Evolutionary conservation across 2,888 invertebrate species (phyloP).

Genomic region (Luperina testacea): DNA sequence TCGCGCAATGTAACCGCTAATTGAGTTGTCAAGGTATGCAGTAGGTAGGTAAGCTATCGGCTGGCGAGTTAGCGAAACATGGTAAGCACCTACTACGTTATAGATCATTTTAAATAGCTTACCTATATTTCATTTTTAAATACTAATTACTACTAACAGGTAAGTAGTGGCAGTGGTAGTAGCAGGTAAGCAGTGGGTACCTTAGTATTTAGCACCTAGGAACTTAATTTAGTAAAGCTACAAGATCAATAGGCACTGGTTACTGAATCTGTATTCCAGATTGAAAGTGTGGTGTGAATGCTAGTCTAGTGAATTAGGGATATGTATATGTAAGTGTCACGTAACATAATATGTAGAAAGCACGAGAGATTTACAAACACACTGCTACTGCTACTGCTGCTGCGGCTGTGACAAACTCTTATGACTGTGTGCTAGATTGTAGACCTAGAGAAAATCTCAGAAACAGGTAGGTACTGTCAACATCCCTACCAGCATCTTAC

Average conservation of each 20-base stretch:
- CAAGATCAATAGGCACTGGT: not conserved
- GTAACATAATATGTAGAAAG: too few relatives aligned
- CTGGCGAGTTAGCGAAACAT: constrained; percentile 49
- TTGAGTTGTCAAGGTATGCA: constrained; percentile 83
- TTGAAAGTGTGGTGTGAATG: not conserved
- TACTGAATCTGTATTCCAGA: not conserved
- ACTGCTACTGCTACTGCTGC: too few relatives aligned
- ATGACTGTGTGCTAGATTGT: too few relatives aligned
- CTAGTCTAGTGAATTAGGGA: too few relatives aligned
- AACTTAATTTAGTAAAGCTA: not conserved
- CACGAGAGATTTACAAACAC: too few relatives aligned
- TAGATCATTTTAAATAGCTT: constrained; percentile 15
- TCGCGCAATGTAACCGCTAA: constrained; percentile 82
- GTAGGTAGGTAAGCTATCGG: constrained; percentile 58
- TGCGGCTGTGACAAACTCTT: too few relatives aligned
- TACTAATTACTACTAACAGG: not conserved
- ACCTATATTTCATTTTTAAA: not conserved
- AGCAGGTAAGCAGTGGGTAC: not conserved
- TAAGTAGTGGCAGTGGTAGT: too few relatives aligned
- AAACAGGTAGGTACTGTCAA: too few relatives aligned
- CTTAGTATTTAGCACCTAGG: not conserved
- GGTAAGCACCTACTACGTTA: not conserved
- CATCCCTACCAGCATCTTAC: too few relatives aligned
- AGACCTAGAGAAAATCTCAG: too few relatives aligned
- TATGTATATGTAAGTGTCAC: too few relatives aligned